Evolutionary conservation across 2,888 invertebrate genomes (phyloP).

Genomic region (Copidosoma aretas): DNA sequence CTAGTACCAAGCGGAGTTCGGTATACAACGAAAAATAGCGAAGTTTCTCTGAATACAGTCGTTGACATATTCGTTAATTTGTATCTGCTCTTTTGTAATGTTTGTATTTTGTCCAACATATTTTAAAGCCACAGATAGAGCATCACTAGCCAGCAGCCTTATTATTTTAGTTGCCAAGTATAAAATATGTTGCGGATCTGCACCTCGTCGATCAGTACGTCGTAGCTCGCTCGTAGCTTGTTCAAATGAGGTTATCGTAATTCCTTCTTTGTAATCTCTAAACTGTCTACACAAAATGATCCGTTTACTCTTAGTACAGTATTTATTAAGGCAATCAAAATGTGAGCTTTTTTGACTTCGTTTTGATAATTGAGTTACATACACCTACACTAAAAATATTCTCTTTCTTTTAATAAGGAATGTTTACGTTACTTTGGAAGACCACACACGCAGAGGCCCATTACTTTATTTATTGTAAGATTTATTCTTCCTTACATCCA

Average conservation of each 20-base stretch:
- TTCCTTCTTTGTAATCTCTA: slow-evolving; percentile 28
- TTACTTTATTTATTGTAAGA: no score
- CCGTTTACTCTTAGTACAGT: no score
- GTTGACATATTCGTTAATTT: slow-evolving; percentile 51
- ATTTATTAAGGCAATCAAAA: no score
- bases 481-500: no score
- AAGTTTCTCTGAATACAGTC: slow-evolving; percentile 52
- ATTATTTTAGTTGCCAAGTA: slow-evolving; percentile 27
- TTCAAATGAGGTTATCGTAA: slow-evolving; percentile 35
- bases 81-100: slow-evolving; percentile 51
- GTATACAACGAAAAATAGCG: slow-evolving; percentile 52
- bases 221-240: slow-evolving; percentile 40
- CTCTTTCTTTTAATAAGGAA: no score
- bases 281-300: slow-evolving; percentile 39
- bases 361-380: no score
- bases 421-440: no score
- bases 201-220: slow-evolving; percentile 52
- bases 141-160: slow-evolving; percentile 42
- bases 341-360: no score
- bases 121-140: slow-evolving; percentile 46
- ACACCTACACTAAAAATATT: no score
- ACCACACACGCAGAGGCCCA: no score
- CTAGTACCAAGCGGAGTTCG: no score
- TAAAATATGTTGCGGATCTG: slow-evolving; percentile 50
- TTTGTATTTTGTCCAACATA: slow-evolving; percentile 48